Evolutionary conservation across 2,113 vertebrate genomes (phyloP), one percentile per base, ranked within the genome.

Genomic region (Muntiacus reevesi): DNA sequence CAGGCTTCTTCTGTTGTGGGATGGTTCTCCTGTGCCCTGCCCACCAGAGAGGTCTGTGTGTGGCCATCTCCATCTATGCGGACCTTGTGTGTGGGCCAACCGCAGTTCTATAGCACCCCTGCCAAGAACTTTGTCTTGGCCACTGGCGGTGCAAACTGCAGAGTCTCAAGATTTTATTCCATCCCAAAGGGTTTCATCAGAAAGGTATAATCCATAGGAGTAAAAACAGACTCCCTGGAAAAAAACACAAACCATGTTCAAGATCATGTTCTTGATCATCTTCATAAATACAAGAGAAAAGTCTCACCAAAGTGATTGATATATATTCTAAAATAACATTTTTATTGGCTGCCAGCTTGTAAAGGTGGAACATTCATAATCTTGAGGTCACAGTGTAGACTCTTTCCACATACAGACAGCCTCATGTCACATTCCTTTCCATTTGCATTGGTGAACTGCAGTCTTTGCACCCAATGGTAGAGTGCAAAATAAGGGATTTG

Each of bases 81-180:
- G 5, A 25, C 23, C 23, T 57, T 57, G 55, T 57, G 55, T 50
- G 47, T 50, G 47, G 47, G 47, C 4, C 47, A 50, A 50, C 47
- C 47, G 12, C 47, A 50, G 47, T 50, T 14, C 47, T 50, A 50
- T 50, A 50, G 47, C 47, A 50, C 6, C 19, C 21, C 19, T 6
- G 10, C 21, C 59, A 1, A 81, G 86, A 45, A 54, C 36, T 91
- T 16, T 52, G n/a, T 45, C 30, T 81, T 57, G 71, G 33, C 11
- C 36, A 36, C 12, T 36, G 15, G 89, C 47, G 7, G 4, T 88
- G 14, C 17, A 45, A 50, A 17, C 1, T 36, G 5, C 43, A 47
- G 11, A 43, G 14, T 27, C 82, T 94, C 7, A 50, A 81, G 28
- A 89, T 57, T 88, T 91, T 85, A 40, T 76, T 93, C 43, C 40